Conservation (phyloP, 2,888 invertebrate genomes). For the Tenthredo mesomela region DNA sequence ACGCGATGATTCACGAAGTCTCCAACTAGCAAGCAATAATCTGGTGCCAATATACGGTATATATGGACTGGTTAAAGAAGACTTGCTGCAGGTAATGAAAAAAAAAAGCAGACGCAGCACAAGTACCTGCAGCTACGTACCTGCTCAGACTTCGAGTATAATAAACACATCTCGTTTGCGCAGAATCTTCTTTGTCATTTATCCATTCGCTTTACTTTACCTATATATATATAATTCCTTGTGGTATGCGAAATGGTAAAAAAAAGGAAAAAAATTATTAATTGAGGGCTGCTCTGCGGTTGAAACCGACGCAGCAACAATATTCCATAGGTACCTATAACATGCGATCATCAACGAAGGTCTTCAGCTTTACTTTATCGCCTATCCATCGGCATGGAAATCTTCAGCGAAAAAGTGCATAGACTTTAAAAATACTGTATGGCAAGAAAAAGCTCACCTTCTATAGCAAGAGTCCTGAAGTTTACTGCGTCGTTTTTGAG, state of each 20-base stretch:
- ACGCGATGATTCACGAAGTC: conserved; percentile 17
- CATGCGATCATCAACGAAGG: conserved; percentile 6
- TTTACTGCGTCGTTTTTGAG: not conserved
- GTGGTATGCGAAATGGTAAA: not conserved
- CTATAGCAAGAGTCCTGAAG: not conserved
- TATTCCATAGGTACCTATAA: conserved; percentile 10
- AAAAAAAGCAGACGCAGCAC: not conserved
- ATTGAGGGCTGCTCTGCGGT: conserved; percentile 13
- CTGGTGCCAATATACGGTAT: not conserved
- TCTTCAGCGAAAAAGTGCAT: not conserved
- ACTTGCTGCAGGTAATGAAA: not conserved
- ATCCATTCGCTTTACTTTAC: not conserved
- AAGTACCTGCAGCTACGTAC: not conserved
- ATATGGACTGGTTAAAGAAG: conserved; percentile 5
- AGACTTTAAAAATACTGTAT: not conserved
- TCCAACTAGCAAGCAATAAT: not conserved
- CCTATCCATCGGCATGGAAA: not conserved
- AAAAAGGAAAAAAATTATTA: conserved; percentile 4
- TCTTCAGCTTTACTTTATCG: conserved; percentile 22
- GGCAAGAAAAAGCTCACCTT: conserved; percentile 5
- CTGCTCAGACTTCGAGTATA: conserved; percentile 5
- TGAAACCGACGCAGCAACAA: conserved; percentile 1
- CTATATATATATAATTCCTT: not conserved
- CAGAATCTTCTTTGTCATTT: conserved; percentile 9
- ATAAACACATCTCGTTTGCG: not conserved